Percentiles rank a stretch among this genome's conserved stretches.
These are phyloP conservation scores for Leiothrix lutea DNA, from an alignment of 2,113 vertebrate species.

Conservation along the genomic window DNA sequence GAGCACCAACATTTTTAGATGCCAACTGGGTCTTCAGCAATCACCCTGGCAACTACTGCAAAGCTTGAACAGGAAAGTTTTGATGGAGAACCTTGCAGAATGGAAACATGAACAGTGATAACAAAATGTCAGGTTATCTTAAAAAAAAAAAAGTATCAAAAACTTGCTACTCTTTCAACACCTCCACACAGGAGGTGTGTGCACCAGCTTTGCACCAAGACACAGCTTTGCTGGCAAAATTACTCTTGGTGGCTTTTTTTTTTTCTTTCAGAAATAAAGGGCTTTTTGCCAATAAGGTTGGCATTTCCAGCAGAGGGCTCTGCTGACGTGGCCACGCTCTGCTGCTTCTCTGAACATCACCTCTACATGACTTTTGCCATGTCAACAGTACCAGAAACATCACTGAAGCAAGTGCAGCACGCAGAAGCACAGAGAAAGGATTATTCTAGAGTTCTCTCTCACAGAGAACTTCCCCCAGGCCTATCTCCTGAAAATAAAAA, in stretches of 20 bases:
- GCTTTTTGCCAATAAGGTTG: neutral
- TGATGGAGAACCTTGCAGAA: neutral
- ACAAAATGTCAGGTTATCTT: neutral
- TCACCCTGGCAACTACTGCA: neutral
- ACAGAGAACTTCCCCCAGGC: neutral
- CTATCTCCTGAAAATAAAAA: neutral
- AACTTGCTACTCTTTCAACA: neutral
- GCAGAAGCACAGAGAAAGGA: neutral
- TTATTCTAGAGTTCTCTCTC: neutral
- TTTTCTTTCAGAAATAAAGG: neutral
- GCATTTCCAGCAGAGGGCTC: constrained; percentile 57
- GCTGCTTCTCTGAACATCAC: neutral
- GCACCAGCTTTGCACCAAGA: neutral
- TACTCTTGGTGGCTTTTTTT: neutral
- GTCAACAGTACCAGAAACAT: neutral
- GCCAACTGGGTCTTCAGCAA: neutral
- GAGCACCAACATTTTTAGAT: neutral
- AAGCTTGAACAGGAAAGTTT: neutral
- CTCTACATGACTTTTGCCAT: constrained; percentile 1
- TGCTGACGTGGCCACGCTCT: neutral
- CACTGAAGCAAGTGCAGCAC: neutral
- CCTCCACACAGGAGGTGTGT: neutral
- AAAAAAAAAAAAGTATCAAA: neutral
- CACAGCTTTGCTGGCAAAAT: neutral
- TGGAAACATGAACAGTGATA: neutral